A percentile compares a stretch with the other conserved stretches of the same genome.
phyloP scores from a whole-genome alignment of 2,113 vertebrate genomes.

The Mohoua ochrocephala region DNA sequence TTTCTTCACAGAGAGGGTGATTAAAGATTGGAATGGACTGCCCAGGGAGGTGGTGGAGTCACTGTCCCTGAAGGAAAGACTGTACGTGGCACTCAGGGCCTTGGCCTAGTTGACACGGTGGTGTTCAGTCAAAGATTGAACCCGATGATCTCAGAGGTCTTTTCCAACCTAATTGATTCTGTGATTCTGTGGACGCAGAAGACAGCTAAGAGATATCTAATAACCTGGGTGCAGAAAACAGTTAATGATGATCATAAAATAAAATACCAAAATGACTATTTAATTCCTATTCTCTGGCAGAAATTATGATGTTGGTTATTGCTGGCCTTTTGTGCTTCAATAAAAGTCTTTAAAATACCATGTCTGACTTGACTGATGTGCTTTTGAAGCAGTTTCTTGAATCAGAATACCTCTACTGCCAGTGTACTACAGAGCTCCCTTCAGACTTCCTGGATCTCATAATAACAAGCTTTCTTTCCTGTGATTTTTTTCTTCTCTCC shows the following conservation, averaged over 20 bases:
- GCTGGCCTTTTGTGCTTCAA: background rate
- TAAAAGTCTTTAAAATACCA: background rate
- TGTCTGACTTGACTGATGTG: background rate
- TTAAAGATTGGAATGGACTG: background rate
- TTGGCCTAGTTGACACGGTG: background rate
- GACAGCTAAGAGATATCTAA: background rate
- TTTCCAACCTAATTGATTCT: background rate
- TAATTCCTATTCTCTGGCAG: background rate
- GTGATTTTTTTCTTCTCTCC: background rate
- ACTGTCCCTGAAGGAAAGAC: background rate
- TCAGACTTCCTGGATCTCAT: background rate
- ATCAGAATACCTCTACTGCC: background rate
- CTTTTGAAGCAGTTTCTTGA: background rate
- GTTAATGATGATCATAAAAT: background rate
- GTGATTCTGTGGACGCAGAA: background rate
- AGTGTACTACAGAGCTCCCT: background rate
- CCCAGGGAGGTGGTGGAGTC: background rate
- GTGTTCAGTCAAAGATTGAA: background rate
- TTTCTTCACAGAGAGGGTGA: background rate
- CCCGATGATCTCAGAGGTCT: background rate
- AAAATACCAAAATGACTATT: background rate
- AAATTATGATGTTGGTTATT: background rate
- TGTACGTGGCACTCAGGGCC: background rate
- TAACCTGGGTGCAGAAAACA: background rate
- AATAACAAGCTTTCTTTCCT: background rate